Conservation (phyloP, 64 coral and sea anemone genomes). For the Dendronephthya gigantea region DNA sequence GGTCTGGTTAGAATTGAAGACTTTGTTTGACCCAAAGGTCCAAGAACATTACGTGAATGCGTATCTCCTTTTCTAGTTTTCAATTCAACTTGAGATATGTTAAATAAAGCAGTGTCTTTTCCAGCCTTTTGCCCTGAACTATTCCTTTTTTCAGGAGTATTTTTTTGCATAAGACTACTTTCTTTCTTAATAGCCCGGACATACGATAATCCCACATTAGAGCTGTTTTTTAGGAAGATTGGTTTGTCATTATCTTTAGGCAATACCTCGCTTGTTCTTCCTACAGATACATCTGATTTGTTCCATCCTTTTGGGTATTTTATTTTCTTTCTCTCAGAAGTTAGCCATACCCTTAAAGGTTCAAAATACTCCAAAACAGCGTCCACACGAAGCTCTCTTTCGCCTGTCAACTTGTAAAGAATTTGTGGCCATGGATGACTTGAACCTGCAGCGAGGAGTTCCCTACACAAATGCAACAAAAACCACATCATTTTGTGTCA, state of each 20-base stretch:
- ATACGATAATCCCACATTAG: background rate
- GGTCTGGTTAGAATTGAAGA: slow-evolving; percentile 9
- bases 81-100: background rate
- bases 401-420: slow-evolving; percentile 60
- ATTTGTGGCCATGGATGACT: slow-evolving; percentile 87
- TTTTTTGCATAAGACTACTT: background rate
- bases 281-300: background rate
- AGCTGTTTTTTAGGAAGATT: background rate
- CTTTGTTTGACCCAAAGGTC: slow-evolving; percentile 6
- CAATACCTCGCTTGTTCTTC: background rate
- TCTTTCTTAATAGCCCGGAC: background rate
- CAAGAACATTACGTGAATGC: background rate
- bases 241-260: background rate
- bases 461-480: slow-evolving; percentile 22
- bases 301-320: slow-evolving; percentile 65
- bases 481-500: no score
- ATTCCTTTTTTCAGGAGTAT: background rate
- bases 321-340: slow-evolving; percentile 48
- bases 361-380: slow-evolving; percentile 88
- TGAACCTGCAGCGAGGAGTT: slow-evolving; percentile 66
- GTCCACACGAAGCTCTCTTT: slow-evolving; percentile 56
- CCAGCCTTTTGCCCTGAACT: background rate
- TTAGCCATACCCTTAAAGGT: slow-evolving; percentile 67
- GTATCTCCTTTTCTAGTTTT: background rate
- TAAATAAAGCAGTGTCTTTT: background rate